Percentiles rank a stretch among this genome's conserved stretches.
Conservation (phyloP, 2,113 vertebrate genomes). For the Sprattus sprattus region DNA sequence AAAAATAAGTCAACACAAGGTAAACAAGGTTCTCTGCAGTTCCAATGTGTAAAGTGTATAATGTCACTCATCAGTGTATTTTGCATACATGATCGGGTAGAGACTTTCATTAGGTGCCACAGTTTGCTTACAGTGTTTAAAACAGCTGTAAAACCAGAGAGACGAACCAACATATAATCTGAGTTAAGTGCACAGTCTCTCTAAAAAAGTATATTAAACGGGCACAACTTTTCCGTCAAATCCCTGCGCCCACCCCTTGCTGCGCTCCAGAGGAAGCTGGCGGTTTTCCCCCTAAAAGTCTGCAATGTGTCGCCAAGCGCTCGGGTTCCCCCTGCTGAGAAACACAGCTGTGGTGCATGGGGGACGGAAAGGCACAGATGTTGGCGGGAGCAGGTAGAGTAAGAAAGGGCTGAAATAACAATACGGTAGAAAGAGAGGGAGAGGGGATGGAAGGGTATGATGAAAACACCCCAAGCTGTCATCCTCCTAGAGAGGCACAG, state of each 20-base stretch:
- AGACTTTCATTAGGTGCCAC: not conserved
- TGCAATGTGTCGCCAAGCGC: not conserved
- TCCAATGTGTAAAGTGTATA: not conserved
- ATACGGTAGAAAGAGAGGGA: not conserved
- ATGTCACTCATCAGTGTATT: not conserved
- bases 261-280: not conserved
- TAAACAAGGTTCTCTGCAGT: not conserved
- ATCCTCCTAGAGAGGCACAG: not conserved
- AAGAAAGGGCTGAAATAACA: not conserved
- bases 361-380: not conserved
- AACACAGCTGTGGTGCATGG: not conserved
- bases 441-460: not conserved
- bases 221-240: not conserved
- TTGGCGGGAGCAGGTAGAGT: constrained; percentile 6
- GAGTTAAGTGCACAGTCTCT: not conserved
- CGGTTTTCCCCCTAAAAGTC: not conserved
- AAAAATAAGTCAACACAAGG: not conserved
- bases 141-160: not conserved
- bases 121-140: not conserved
- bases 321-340: not conserved
- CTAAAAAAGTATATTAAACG: not conserved
- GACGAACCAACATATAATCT: not conserved
- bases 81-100: not conserved
- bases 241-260: not conserved
- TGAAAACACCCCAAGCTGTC: constrained; percentile 1